A percentile compares a stretch with the other conserved stretches of the same genome.
Conservation (phyloP, 35 echinoderm and acorn worm genomes). For the Diadema setosum region DNA sequence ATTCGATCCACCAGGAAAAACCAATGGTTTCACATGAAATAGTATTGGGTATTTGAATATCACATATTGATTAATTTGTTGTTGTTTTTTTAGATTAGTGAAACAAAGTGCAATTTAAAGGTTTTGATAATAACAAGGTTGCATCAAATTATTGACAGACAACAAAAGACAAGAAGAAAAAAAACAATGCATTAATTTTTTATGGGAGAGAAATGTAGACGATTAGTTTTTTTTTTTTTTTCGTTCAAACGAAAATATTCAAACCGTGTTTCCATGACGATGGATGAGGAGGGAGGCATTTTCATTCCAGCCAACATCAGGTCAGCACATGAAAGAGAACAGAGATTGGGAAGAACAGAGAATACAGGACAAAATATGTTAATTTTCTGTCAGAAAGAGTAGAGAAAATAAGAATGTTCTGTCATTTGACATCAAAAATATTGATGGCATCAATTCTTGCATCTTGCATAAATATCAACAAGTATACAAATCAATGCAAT, state of each 20-base stretch:
- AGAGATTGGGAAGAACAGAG: background rate
- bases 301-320: background rate
- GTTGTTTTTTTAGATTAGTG: too few species aligned
- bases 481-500: too few species aligned
- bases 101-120: too few species aligned
- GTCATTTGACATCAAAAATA: too few species aligned
- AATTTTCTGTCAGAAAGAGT: background rate
- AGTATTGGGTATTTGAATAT: too few species aligned
- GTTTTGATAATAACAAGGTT: too few species aligned
- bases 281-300: background rate
- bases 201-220: background rate
- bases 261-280: background rate
- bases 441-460: too few species aligned
- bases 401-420: background rate
- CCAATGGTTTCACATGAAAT: too few species aligned
- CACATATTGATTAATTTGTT: too few species aligned
- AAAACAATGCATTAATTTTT: constrained; percentile 9
- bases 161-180: background rate
- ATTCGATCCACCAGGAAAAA: too few species aligned
- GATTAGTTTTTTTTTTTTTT: background rate
- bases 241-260: background rate
- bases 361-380: background rate
- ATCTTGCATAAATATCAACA: too few species aligned
- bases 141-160: background rate
- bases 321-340: background rate